Conservation (phyloP, 2,888 invertebrate genomes). For the Mycalesis mineus region DNA sequence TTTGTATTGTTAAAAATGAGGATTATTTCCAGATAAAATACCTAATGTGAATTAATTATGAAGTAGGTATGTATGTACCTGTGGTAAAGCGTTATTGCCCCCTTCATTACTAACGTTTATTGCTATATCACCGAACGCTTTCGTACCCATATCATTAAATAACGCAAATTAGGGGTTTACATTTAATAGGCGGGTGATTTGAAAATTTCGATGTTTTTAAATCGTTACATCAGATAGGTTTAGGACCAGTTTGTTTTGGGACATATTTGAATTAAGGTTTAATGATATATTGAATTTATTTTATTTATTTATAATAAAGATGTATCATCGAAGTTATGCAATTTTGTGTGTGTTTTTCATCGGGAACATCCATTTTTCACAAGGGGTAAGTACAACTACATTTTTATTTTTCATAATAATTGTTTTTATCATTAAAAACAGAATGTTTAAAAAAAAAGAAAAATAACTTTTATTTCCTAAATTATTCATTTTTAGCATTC, state of each 20-base stretch:
- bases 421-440: no score
- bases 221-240: background rate
- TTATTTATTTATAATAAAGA: background rate
- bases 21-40: background rate
- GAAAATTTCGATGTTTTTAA: background rate
- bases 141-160: conserved; percentile 1
- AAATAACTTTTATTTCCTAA: no score
- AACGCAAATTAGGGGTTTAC: conserved; percentile 1
- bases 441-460: no score
- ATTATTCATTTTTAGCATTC: no score
- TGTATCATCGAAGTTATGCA: background rate
- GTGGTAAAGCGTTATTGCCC: background rate
- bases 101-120: background rate
- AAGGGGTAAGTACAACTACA: conserved; percentile 12
- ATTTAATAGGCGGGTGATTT: background rate
- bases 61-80: background rate
- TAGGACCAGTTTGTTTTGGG: background rate
- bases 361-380: background rate
- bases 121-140: conserved; percentile 1
- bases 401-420: background rate
- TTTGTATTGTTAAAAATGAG: background rate
- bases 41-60: background rate
- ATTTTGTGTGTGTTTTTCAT: background rate
- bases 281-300: background rate
- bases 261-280: no score